phyloP scores from a whole-genome alignment of 2,888 invertebrate species.

The Anthophora plumipes region DNA sequence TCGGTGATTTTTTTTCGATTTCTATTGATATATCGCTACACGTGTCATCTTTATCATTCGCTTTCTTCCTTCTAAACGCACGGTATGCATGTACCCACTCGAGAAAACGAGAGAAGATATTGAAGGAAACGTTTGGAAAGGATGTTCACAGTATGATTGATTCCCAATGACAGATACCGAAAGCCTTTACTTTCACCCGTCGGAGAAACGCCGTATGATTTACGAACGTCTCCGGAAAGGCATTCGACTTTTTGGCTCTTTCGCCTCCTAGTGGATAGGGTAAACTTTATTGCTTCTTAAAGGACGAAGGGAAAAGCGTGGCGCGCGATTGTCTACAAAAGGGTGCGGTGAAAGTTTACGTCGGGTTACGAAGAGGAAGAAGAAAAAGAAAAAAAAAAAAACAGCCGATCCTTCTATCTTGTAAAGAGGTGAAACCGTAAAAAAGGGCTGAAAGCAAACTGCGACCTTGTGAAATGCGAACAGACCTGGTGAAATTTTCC shows the following conservation, averaged over 20 bases:
- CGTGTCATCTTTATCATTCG: no score
- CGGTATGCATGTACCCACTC: no score
- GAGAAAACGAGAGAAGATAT: background rate
- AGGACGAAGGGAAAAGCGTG: slow-evolving; percentile 15
- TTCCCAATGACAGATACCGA: slow-evolving; percentile 65
- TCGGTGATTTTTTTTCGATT: no score
- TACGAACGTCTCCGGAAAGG: slow-evolving; percentile 66
- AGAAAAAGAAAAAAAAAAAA: slow-evolving; percentile 65
- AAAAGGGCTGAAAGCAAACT: slow-evolving; percentile 47
- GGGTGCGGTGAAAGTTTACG: slow-evolving; percentile 77
- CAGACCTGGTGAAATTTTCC: slow-evolving; percentile 30
- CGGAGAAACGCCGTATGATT: slow-evolving; percentile 71
- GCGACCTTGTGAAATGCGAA: slow-evolving; percentile 40
- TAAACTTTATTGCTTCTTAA: slow-evolving; percentile 72
- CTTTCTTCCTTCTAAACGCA: no score
- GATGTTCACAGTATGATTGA: slow-evolving; percentile 48
- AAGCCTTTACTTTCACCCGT: slow-evolving; percentile 81
- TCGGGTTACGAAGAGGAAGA: slow-evolving; percentile 51
- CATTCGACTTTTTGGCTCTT: slow-evolving; percentile 58
- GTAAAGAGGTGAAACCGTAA: slow-evolving; percentile 34
- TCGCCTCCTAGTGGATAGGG: slow-evolving; percentile 63
- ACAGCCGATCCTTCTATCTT: slow-evolving; percentile 24
- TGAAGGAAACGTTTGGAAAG: background rate
- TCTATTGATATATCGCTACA: no score
- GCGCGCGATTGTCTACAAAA: slow-evolving; percentile 65